These are phyloP conservation scores for Lithophane leautieri DNA, from an alignment of 2,888 invertebrate species.

Conservation along the genomic window DNA sequence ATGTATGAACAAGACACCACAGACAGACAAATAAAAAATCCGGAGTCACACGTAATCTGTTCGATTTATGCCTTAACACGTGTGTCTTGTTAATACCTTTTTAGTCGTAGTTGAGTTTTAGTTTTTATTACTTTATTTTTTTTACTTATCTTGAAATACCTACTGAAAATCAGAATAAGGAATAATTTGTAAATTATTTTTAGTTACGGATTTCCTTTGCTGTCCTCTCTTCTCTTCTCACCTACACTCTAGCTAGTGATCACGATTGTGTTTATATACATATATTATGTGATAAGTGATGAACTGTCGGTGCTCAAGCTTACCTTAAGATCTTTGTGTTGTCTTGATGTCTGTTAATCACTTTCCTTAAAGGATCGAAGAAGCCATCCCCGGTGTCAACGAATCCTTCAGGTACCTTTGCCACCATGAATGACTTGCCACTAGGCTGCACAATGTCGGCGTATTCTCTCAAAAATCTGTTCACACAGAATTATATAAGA, in stretches of 20 bases:
- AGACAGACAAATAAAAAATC: too few relatives aligned
- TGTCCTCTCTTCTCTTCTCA: too few relatives aligned
- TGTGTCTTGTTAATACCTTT: too few relatives aligned
- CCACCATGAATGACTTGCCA: conserved; percentile 6
- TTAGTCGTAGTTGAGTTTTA: too few relatives aligned
- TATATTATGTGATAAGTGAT: background rate
- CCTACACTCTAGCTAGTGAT: background rate
- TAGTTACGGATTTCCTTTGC: background rate
- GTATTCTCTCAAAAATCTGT: conserved; percentile 28
- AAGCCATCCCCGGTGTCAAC: conserved; percentile 21
- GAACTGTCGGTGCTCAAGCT: background rate
- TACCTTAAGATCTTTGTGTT: conserved; percentile 1
- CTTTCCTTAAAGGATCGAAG: conserved; percentile 5
- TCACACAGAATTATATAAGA: background rate
- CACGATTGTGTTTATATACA: background rate
- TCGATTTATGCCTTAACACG: too few relatives aligned
- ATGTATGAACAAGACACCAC: too few relatives aligned
- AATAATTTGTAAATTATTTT: background rate
- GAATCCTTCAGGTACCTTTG: conserved; percentile 14
- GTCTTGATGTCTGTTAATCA: background rate
- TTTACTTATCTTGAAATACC: background rate
- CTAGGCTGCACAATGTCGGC: background rate
- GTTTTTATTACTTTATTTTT: too few relatives aligned
- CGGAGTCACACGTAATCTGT: too few relatives aligned
- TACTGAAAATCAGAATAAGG: background rate